Percentiles rank a stretch among this genome's conserved stretches.
phyloP scores from a whole-genome alignment of 1,140 invertebrate species.

The Drosophila eugracilis region DNA sequence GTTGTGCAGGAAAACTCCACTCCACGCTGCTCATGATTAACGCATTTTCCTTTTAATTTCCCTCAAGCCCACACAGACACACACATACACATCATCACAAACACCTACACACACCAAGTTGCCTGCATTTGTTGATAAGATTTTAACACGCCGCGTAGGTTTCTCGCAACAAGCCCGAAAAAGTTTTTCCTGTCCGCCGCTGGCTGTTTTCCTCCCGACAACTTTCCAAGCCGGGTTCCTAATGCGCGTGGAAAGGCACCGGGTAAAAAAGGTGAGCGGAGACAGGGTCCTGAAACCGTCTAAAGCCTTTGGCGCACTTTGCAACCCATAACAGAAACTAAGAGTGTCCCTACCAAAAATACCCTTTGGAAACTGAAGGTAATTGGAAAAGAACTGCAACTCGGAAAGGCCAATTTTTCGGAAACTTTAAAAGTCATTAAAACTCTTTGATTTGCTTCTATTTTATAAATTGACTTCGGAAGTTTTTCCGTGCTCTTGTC shows the following conservation, averaged over 20 bases:
- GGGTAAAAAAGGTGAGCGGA: slow-evolving; percentile 28
- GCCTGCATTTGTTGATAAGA: slow-evolving; percentile 73
- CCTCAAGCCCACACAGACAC: slow-evolving; percentile 44
- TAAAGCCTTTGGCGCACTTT: slow-evolving; percentile 61
- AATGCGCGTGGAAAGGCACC: slow-evolving; percentile 48
- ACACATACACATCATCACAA: slow-evolving; percentile 29
- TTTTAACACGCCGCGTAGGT: slow-evolving; percentile 77
- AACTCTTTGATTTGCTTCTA: not conserved
- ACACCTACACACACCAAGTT: slow-evolving; percentile 5
- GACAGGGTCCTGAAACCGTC: slow-evolving; percentile 28
- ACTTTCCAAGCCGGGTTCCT: slow-evolving; percentile 50
- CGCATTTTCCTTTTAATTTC: slow-evolving; percentile 80
- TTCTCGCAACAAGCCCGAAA: slow-evolving; percentile 68
- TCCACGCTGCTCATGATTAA: slow-evolving; percentile 61
- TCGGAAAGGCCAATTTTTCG: not conserved
- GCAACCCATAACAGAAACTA: slow-evolving; percentile 15
- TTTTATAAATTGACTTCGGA: no score
- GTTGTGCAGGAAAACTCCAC: slow-evolving; percentile 52
- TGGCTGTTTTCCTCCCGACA: slow-evolving; percentile 40
- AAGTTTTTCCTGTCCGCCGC: slow-evolving; percentile 55
- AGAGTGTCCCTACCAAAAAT: not conserved
- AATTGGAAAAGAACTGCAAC: no score
- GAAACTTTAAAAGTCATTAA: not conserved
- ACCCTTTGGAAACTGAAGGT: not conserved
- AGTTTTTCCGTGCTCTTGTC: no score